phyloP scores from a whole-genome alignment of 1,140 invertebrate genomes.

The Potamilus streckersoni region DNA sequence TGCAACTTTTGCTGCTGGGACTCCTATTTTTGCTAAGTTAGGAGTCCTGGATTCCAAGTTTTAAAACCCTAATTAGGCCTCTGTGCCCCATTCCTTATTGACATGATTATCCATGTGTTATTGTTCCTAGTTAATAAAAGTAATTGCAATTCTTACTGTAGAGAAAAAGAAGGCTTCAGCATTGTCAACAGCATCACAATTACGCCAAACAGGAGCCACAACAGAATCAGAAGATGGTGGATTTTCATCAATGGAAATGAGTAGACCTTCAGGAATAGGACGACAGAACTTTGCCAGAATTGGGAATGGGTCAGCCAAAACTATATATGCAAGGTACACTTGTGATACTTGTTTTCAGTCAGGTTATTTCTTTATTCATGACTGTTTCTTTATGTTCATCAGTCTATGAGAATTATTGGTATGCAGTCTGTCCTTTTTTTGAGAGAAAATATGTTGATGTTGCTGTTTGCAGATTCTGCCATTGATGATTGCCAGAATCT shows the following conservation, averaged over 20 bases:
- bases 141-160: slow-evolving; percentile 6
- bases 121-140: too few relatives aligned
- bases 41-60: too few relatives aligned
- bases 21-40: too few relatives aligned
- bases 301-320: slow-evolving; percentile 49
- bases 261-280: slow-evolving; percentile 37
- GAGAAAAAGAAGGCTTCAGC: slow-evolving; percentile 36
- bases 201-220: slow-evolving; percentile 25
- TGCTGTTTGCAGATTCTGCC: neutral
- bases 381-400: neutral
- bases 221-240: slow-evolving; percentile 71
- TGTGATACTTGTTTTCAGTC: too few relatives aligned
- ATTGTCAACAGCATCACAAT: slow-evolving; percentile 9
- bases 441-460: neutral
- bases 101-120: too few relatives aligned
- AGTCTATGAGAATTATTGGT: neutral
- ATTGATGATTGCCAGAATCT: neutral
- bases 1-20: too few relatives aligned
- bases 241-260: slow-evolving; percentile 69
- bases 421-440: neutral
- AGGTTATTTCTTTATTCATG: neutral
- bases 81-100: too few relatives aligned
- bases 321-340: slow-evolving; percentile 54
- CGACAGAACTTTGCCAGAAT: slow-evolving; percentile 34
- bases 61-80: too few relatives aligned